Base-by-base conservation (phyloP, 2,113 vertebrate species). In the Rhea pennata region DNA sequence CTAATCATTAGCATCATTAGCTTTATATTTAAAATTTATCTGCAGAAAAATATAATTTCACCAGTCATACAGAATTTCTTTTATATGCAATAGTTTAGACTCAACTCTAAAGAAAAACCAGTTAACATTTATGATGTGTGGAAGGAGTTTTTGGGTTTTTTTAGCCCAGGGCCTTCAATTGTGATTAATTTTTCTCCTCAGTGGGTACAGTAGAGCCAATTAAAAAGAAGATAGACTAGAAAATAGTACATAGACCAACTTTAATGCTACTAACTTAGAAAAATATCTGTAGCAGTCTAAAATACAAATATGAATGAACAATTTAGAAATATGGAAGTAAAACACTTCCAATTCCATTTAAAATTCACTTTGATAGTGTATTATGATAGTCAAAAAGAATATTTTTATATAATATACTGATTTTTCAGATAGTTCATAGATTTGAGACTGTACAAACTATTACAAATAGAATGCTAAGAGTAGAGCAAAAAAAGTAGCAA, bases 1-100 rank as follows among this genome's bases (percentile, higher is more conserved):
- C 87, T 95, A 65, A 93, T 82, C 66, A 95, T 70, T 84, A 76
- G 72, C 76, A 84, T 54, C 42, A 76, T 84, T 83, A 90, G 48
- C 33, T 95, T 82, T 27, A 88, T 46, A 66, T 93, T 79, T 84
- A 82, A 95, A 92, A 93, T 36, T 82, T 46, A 66, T 36, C 3
- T 2, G 27, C 15, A 78, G n/a, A 78, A 90, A 84, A 67, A 39
- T 0, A 62, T 31, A 85, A 84, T 54, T 88, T 91, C 48, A 67
- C 6, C 42, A 93, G 58, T 20, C 61, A 88, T 84, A 88, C 13
- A 61, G 29, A 54, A 74, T 70, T 76, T 72, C 20, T 90, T 80
- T 91, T 72, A 72, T 66, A 10, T 66, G 39, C 75, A 95, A 86
- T n/a, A 85, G 44, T 23, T 87, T 92, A 69, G 27, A 94, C 77